Conservation (phyloP, 1,140 invertebrate species). For the Macrobrachium nipponense region DNA sequence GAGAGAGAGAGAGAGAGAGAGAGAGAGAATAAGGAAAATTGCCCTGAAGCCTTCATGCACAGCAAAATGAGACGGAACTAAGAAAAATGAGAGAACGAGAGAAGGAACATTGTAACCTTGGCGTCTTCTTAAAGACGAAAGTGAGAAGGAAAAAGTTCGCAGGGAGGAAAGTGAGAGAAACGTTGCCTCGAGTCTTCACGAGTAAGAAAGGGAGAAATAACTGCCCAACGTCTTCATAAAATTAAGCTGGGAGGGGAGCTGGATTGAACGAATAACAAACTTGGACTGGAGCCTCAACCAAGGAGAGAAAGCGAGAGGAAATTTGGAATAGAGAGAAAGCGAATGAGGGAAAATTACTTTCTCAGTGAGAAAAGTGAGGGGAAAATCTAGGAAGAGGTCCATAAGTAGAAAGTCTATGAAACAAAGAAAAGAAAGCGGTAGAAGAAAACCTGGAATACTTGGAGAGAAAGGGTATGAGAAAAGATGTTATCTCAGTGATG, state of each 20-base stretch:
- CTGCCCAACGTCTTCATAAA: no score
- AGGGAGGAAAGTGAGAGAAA: neutral
- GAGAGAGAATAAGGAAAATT: neutral
- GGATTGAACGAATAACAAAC: neutral
- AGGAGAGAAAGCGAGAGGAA: neutral
- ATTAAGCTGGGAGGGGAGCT: neutral
- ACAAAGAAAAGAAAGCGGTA: no score
- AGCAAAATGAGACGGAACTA: neutral
- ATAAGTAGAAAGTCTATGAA: no score
- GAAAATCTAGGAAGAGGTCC: constrained; percentile 29
- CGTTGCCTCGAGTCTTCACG: no score
- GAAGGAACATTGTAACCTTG: neutral
- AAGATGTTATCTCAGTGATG: no score
- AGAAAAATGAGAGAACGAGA: neutral
- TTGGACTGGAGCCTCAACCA: neutral
- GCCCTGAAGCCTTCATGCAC: neutral
- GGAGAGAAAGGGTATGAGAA: no score
- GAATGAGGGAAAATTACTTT: neutral
- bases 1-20: constrained; percentile 15
- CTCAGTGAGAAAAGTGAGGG: constrained; percentile 13
- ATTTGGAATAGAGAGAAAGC: neutral
- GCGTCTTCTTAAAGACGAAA: neutral
- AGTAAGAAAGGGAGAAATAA: no score
- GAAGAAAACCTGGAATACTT: no score
- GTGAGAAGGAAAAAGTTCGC: neutral